These are phyloP conservation scores for Bombus impatiens DNA, from an alignment of 1,140 invertebrate species.

Conservation along the genomic window DNA sequence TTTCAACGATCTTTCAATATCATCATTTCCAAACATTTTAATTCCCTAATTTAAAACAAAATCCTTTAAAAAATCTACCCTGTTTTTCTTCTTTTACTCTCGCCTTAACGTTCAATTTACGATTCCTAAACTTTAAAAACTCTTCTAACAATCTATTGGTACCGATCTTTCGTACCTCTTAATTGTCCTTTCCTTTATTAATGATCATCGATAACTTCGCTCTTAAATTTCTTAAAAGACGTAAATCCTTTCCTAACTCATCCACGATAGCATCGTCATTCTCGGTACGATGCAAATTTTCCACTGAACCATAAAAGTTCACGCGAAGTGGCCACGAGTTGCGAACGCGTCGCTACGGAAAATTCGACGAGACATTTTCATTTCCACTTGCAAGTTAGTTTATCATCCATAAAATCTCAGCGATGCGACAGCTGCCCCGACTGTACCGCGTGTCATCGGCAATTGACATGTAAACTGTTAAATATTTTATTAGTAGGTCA, in stretches of 20 bases:
- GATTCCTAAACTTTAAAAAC: neutral
- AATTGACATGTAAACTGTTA: slow-evolving; percentile 32
- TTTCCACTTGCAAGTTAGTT: neutral
- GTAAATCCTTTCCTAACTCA: neutral
- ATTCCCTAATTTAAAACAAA: no score
- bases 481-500: slow-evolving; percentile 39
- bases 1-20: no score
- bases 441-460: neutral
- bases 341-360: neutral
- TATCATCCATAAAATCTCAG: neutral
- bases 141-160: neutral
- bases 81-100: no score
- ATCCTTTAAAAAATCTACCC: no score
- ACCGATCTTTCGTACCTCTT: neutral
- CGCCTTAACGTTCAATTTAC: neutral
- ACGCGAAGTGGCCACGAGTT: neutral
- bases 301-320: neutral
- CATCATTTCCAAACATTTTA: no score
- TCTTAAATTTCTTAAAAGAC: neutral
- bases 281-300: neutral
- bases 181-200: neutral
- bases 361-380: slow-evolving; percentile 27
- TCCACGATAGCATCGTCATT: neutral
- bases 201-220: neutral
- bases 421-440: neutral